Conservation (phyloP, 2,797 vertebrate genomes). For the Thripadectes ignobilis region DNA sequence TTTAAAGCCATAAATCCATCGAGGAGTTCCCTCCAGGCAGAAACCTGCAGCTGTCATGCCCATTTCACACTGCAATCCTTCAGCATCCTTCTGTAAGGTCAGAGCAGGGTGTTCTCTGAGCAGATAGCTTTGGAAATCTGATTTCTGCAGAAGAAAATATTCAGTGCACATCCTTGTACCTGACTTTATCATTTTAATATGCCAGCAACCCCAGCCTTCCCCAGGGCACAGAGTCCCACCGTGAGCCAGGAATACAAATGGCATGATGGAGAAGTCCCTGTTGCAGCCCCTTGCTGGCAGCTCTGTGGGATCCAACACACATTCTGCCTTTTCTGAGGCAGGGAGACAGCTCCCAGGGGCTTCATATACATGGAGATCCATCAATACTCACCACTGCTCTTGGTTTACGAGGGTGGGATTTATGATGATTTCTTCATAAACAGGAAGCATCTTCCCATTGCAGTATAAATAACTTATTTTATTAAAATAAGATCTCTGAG, state of each 20-base stretch:
- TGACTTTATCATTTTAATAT: neutral
- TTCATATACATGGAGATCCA: neutral
- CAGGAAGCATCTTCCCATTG: neutral
- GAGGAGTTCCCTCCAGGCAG: neutral
- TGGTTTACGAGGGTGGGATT: neutral
- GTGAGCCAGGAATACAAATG: neutral
- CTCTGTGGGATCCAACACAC: neutral
- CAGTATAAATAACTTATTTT: constrained; percentile 15
- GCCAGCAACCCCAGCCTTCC: neutral
- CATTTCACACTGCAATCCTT: neutral
- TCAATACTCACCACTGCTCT: neutral
- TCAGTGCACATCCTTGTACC: neutral
- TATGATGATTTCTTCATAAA: constrained; percentile 34
- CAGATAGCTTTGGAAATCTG: neutral
- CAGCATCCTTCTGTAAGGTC: neutral
- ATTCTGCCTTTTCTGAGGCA: neutral
- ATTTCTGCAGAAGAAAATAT: neutral
- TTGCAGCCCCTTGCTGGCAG: neutral
- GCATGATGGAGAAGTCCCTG: neutral
- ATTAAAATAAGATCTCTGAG: neutral
- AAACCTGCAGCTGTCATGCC: neutral
- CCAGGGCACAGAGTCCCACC: neutral
- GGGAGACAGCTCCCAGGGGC: neutral
- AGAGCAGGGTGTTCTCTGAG: neutral
- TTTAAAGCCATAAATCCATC: neutral